phyloP scores from a whole-genome alignment of 2,888 invertebrate species.

The Thalpophila matura region DNA sequence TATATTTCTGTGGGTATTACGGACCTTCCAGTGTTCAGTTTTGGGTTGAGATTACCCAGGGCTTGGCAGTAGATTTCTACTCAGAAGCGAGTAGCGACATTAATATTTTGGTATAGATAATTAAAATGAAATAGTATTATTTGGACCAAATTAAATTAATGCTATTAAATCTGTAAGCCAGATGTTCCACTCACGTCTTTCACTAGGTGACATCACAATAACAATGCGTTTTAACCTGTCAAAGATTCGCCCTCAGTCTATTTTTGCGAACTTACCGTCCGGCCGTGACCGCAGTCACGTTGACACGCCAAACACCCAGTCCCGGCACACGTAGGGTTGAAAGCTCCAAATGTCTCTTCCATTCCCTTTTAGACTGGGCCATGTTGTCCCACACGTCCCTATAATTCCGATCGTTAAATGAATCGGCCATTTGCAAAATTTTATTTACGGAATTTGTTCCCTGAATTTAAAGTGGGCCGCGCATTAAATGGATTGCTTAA shows the following conservation, averaged over 20 bases:
- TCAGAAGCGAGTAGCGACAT: neutral
- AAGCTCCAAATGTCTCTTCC: constrained; percentile 27
- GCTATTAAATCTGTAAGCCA: constrained; percentile 18
- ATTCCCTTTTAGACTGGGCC: neutral
- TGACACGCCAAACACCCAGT: constrained; percentile 48
- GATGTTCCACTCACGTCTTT: constrained; percentile 36
- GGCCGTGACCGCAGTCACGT: constrained; percentile 59
- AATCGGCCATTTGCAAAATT: constrained; percentile 47
- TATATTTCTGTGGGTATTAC: constrained; percentile 5
- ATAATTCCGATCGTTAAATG: constrained; percentile 12
- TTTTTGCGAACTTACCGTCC: constrained; percentile 51
- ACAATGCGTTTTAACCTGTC: constrained; percentile 53
- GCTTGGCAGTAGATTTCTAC: neutral
- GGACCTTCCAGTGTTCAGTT: constrained; percentile 11
- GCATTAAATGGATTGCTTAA: constrained; percentile 32
- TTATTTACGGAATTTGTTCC: constrained; percentile 23
- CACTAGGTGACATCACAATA: constrained; percentile 42
- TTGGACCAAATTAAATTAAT: neutral
- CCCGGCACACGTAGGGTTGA: constrained; percentile 49
- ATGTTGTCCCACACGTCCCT: constrained; percentile 16
- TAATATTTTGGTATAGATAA: too few relatives aligned
- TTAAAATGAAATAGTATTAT: neutral
- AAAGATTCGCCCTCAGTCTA: constrained; percentile 62
- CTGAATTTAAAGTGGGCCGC: constrained; percentile 37
- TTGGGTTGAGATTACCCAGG: constrained; percentile 33